Evolutionary conservation across 2,888 invertebrate genomes (phyloP).

Genomic region (Neoascia interrupta): DNA sequence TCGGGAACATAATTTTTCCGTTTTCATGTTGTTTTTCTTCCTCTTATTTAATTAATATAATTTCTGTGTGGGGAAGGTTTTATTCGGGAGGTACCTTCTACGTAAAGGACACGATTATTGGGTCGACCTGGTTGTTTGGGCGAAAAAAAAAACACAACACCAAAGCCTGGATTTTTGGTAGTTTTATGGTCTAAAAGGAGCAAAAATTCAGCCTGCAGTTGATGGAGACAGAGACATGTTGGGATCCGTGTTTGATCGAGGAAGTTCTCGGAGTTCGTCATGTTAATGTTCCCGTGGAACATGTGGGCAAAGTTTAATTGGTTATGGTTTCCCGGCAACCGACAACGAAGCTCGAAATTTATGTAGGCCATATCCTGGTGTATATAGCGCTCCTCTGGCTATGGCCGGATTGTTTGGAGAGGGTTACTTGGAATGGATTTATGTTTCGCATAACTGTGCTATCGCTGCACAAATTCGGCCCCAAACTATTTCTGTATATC

Average conservation of each 20-base stretch:
- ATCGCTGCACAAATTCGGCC: too few species aligned
- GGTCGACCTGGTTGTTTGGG: conserved; percentile 18
- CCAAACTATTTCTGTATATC: too few species aligned
- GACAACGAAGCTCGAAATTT: too few species aligned
- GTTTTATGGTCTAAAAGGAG: conserved; percentile 36
- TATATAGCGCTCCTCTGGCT: too few species aligned
- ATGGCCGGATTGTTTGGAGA: too few species aligned
- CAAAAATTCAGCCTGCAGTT: conserved; percentile 41
- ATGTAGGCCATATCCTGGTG: too few species aligned
- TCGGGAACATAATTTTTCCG: conserved; percentile 57
- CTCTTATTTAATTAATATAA: conserved; percentile 68
- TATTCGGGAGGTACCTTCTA: conserved; percentile 24
- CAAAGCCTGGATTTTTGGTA: neutral
- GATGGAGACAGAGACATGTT: conserved; percentile 36
- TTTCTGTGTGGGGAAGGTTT: conserved; percentile 43
- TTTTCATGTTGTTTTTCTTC: conserved; percentile 16
- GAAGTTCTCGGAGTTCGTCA: conserved; percentile 16
- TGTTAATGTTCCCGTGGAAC: conserved; percentile 45
- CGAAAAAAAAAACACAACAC: conserved; percentile 5
- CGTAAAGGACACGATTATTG: conserved; percentile 6
- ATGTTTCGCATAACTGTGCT: too few species aligned
- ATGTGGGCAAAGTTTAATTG: conserved; percentile 53
- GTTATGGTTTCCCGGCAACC: conserved; percentile 28
- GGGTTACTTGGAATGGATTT: too few species aligned
- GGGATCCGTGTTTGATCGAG: conserved; percentile 43